Percentiles rank a stretch among this genome's conserved stretches.
These are phyloP conservation scores for Myzus persicae DNA, from an alignment of 1,140 invertebrate species.

Conservation along the genomic window DNA sequence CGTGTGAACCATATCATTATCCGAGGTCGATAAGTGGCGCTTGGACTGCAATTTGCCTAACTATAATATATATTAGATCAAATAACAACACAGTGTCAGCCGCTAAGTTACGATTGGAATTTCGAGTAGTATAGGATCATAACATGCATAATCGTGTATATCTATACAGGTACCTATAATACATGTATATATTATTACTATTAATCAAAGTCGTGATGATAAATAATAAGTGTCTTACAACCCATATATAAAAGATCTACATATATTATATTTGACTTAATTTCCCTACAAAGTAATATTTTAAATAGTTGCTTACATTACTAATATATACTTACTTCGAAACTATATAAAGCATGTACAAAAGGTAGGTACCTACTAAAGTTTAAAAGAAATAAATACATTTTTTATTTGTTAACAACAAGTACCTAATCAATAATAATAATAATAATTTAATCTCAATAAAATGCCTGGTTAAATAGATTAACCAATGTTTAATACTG, in stretches of 20 bases:
- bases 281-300: not conserved
- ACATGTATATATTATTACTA: not conserved
- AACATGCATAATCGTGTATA: not conserved
- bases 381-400: not conserved
- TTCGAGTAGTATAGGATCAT: not conserved
- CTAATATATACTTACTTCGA: not conserved
- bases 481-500: not conserved
- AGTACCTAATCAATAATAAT: not conserved
- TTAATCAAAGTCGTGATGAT: constrained; percentile 37
- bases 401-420: not conserved
- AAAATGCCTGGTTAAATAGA: not conserved
- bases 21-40: constrained; percentile 20
- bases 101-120: not conserved
- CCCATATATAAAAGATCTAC: not conserved
- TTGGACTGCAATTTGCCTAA: not conserved
- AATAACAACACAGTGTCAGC: not conserved
- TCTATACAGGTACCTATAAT: not conserved
- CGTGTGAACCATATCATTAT: constrained; percentile 30
- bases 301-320: not conserved
- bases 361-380: not conserved
- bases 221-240: not conserved
- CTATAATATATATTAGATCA: not conserved
- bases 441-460: not conserved
- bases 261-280: not conserved
- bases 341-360: not conserved